phyloP scores from a whole-genome alignment of 2,888 invertebrate species.

The Lasioglossum calceatum region DNA sequence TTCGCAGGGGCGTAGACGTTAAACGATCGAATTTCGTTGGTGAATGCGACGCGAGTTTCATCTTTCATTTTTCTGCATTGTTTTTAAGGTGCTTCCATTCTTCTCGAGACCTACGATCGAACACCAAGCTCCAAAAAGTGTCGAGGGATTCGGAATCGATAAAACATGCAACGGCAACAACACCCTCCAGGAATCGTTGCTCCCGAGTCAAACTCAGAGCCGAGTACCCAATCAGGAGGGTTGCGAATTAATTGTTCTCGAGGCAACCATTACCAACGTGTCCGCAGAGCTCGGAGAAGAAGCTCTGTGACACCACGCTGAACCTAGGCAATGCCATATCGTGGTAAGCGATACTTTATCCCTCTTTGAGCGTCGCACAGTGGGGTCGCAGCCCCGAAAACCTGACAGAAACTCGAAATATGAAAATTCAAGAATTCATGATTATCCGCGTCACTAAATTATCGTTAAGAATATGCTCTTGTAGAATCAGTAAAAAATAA shows the following conservation, averaged over 20 bases:
- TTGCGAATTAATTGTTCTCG: constrained; percentile 78
- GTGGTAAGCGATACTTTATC: constrained; percentile 22
- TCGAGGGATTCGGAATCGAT: constrained; percentile 87
- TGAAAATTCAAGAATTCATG: too few relatives aligned
- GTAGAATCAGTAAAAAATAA: too few relatives aligned
- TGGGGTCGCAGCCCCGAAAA: too few relatives aligned
- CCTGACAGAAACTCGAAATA: too few relatives aligned
- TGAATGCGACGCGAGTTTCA: not conserved
- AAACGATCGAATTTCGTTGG: not conserved
- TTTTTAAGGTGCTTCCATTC: constrained; percentile 77
- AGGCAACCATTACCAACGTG: constrained; percentile 69
- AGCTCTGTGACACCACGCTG: constrained; percentile 42
- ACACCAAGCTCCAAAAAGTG: constrained; percentile 68
- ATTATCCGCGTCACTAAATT: too few relatives aligned
- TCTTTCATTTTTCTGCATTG: constrained; percentile 21
- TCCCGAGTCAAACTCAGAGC: constrained; percentile 82
- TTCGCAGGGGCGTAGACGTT: not conserved
- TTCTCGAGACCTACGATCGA: constrained; percentile 80
- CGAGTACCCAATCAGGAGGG: constrained; percentile 71
- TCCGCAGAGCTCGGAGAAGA: constrained; percentile 53
- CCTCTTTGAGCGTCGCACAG: not conserved
- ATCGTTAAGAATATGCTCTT: too few relatives aligned
- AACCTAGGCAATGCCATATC: not conserved
- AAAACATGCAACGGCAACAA: constrained; percentile 91
- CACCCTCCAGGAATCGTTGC: constrained; percentile 89